Evolutionary conservation across 2,888 invertebrate genomes (phyloP).

Genomic region (Polyommatus iphigenia): DNA sequence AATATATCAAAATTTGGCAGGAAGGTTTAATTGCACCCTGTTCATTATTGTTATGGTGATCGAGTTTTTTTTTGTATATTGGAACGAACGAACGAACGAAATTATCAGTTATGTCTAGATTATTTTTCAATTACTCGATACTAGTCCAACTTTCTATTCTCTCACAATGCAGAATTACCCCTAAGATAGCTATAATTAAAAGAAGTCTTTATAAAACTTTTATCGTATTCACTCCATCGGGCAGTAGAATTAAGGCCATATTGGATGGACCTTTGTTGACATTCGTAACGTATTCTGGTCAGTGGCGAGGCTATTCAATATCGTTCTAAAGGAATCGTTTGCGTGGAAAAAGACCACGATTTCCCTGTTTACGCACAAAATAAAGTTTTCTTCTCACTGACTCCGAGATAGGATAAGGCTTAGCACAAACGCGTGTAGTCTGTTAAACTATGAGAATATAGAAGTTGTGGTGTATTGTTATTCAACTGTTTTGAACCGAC

Average conservation of each 20-base stretch:
- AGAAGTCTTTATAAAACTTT: slow-evolving; percentile 6
- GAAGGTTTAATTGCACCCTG: too few species aligned
- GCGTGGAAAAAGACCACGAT: slow-evolving; percentile 57
- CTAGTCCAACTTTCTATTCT: not conserved
- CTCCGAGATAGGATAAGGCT: slow-evolving; percentile 55
- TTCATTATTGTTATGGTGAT: too few species aligned
- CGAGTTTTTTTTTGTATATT: too few species aligned
- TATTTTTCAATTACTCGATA: too few species aligned
- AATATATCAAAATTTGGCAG: too few species aligned
- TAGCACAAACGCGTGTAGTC: not conserved
- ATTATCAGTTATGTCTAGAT: too few species aligned
- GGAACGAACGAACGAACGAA: too few species aligned
- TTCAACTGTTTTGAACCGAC: too few species aligned
- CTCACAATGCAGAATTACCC: not conserved
- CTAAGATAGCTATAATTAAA: slow-evolving; percentile 16
- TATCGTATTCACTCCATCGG: slow-evolving; percentile 39
- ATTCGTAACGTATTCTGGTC: slow-evolving; percentile 65
- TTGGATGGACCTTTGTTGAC: slow-evolving; percentile 30
- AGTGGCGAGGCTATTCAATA: slow-evolving; percentile 64
- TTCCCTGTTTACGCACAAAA: slow-evolving; percentile 74
- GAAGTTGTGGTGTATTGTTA: too few species aligned
- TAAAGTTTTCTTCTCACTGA: slow-evolving; percentile 76
- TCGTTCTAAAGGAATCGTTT: slow-evolving; percentile 56
- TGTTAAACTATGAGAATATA: not conserved
- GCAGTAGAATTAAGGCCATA: slow-evolving; percentile 36